Conservation (phyloP, 1,140 invertebrate genomes). For the Macrostomum lignano region DNA sequence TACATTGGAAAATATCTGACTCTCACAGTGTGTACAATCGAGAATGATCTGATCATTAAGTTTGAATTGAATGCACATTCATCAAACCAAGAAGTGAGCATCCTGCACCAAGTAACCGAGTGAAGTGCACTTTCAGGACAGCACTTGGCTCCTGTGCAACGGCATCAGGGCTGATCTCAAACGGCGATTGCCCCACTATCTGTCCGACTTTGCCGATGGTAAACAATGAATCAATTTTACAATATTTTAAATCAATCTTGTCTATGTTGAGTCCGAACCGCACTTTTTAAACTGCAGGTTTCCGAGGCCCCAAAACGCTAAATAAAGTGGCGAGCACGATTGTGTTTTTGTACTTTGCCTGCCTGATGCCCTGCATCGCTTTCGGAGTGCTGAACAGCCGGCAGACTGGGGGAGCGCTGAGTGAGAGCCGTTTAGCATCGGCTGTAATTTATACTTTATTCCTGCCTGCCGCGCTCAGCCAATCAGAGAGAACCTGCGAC, state of each 20-base stretch:
- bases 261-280: neutral
- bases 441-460: too few species aligned
- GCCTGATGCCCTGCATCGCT: conserved; percentile 37
- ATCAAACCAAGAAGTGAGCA: too few species aligned
- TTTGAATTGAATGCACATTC: too few species aligned
- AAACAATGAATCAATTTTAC: conserved; percentile 7
- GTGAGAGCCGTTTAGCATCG: too few species aligned
- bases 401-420: conserved; percentile 35
- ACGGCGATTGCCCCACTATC: conserved; percentile 30
- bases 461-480: too few species aligned
- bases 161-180: conserved; percentile 30
- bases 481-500: too few species aligned
- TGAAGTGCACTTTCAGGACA: conserved; percentile 24
- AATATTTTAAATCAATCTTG: neutral
- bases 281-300: conserved; percentile 15
- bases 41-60: too few species aligned
- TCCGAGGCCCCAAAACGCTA: conserved; percentile 30
- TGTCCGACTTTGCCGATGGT: conserved; percentile 34
- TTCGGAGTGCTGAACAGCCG: conserved; percentile 38
- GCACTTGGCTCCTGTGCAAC: neutral
- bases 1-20: too few species aligned
- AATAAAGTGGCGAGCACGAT: conserved; percentile 34
- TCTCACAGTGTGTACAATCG: too few species aligned
- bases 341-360: conserved; percentile 40
- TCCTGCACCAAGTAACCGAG: too few species aligned